Conservation (phyloP, 2,888 invertebrate species). For the Arge pagana region DNA sequence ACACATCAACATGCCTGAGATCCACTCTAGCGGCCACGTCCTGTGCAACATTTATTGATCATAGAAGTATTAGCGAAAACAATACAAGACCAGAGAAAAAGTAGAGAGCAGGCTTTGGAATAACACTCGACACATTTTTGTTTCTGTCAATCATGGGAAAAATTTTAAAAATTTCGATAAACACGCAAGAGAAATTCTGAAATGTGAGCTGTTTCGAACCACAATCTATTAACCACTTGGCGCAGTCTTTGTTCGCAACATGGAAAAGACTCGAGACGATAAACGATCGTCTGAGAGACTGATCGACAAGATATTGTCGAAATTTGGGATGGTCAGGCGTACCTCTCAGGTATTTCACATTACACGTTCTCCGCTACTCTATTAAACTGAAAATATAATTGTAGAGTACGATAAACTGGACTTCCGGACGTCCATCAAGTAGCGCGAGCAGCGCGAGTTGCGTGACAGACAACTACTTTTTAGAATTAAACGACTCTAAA, state of each 20-base stretch:
- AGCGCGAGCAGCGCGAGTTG: neutral
- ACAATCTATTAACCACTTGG: no score
- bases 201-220: neutral
- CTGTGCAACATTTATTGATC: constrained; percentile 54
- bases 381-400: constrained; percentile 20
- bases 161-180: constrained; percentile 10
- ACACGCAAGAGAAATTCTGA: neutral
- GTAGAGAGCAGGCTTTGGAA: neutral
- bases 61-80: neutral
- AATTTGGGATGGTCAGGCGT: constrained; percentile 32
- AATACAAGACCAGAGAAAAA: no score
- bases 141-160: constrained; percentile 26
- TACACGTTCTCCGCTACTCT: no score
- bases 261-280: constrained; percentile 25
- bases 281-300: constrained; percentile 24
- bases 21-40: constrained; percentile 81
- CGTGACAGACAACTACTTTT: no score
- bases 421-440: neutral
- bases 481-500: no score
- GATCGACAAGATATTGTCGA: constrained; percentile 30
- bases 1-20: constrained; percentile 82
- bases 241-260: constrained; percentile 23
- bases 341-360: constrained; percentile 21
- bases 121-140: constrained; percentile 19
- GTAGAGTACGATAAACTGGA: neutral